Base-by-base conservation (phyloP, 2,797 vertebrate genomes). In the Aphelocoma californica region DNA sequence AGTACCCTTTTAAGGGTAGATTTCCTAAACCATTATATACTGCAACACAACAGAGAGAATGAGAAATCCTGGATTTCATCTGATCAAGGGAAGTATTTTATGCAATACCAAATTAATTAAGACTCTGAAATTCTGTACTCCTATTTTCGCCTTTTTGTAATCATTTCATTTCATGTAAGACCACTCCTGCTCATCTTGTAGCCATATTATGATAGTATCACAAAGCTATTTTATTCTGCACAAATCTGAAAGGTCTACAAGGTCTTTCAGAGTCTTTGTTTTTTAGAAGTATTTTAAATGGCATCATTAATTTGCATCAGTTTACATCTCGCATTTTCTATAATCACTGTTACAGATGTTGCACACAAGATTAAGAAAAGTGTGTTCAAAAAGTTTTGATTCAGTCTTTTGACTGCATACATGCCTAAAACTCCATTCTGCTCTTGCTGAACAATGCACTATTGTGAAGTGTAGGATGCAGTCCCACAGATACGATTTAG, bases 401-500 rank as follows among this genome's bases (percentile, higher is more conserved):
- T 67, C 75, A 90, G 71, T 66, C 54, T 87, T 94, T 74, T 89
- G 75, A 88, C 72, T 87, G 86, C 34, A 82, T 9, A 56, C 50
- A 77, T 62, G 61, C 90, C 86, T 95, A 61, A 81, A 93, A 92
- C 78, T 83, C 77, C 86, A 91, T 38, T 85, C 67, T 81, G 31
- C 47, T 93, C 64, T 88, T 88, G 80, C 86, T 9, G 78, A 97
- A 97, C 94, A 96, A 95, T 95, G 70, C 51, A 26, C 79, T 88
- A 69, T 85, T 93, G 88, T 94, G 84, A 94, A 61, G 64, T 58
- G 60, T 32, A 91, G 72, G 90, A 92, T 91, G 83, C 72, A 86
- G 91, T 80, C 93, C 89, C 87, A 60, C 34, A 96, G 95, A 97
- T 84, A 95, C 4, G 65, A 97, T 88, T 94, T 86, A 79, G 87